Conservation (phyloP, 2,113 vertebrate species). For the Hippopotamus amphibius region DNA sequence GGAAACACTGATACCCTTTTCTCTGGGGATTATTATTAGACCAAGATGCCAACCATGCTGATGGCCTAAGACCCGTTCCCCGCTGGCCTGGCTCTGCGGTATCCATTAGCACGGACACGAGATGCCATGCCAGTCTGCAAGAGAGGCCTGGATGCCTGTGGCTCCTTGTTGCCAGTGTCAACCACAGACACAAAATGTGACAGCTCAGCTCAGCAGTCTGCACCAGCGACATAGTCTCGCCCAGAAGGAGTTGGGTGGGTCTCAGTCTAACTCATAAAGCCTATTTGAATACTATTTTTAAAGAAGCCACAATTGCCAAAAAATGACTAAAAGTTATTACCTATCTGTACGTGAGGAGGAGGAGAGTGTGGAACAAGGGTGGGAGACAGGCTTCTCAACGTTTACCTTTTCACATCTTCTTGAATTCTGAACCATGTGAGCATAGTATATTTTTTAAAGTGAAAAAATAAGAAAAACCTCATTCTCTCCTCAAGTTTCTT, state of each 20-base stretch:
- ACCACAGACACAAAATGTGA: neutral
- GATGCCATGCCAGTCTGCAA: neutral
- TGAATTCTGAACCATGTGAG: neutral
- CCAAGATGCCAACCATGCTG: constrained; percentile 13
- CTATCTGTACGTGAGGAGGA: neutral
- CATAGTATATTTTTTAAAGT: neutral
- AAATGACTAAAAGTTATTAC: constrained; percentile 26
- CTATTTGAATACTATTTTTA: neutral
- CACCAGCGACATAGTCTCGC: neutral
- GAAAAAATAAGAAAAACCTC: neutral
- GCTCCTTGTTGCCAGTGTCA: neutral
- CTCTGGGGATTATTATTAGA: constrained; percentile 73
- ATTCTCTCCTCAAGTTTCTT: constrained; percentile 18
- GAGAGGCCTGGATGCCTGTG: neutral
- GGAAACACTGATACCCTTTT: constrained; percentile 64
- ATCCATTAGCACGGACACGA: neutral
- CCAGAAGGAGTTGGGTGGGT: neutral
- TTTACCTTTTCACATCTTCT: neutral
- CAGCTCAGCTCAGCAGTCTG: neutral
- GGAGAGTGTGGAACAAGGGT: too few species aligned
- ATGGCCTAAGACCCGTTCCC: neutral
- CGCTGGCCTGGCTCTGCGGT: neutral
- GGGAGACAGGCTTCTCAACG: neutral
- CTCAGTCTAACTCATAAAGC: neutral
- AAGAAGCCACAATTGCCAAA: neutral